Evolutionary conservation across 2,797 vertebrate species (phyloP), one percentile per base, ranked within the genome.

Genomic region (Halcyon badia): DNA sequence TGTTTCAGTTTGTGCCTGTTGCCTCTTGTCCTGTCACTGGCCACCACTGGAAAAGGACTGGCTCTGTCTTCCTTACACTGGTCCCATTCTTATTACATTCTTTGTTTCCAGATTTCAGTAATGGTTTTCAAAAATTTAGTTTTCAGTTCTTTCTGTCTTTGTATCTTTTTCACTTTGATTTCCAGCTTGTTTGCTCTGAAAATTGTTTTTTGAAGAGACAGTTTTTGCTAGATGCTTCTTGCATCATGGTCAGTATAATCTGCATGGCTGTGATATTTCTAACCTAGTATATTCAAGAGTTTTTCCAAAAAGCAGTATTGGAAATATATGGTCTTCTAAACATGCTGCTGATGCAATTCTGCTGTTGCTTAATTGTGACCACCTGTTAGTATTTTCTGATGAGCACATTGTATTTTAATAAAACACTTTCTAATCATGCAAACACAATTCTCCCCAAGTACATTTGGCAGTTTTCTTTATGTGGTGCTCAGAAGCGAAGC

Each of bases 301-400:
- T 79, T 77, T 57, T 51, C 0, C 14, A 42, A 69, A 83, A 31
- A 4, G 1, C 4, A 75, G 1, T 61, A 0, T 54, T 30, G 2
- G 15, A 10, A 22, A 62, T 9, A 1, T 52, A 14, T 35, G 6
- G 31, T 76, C 37, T 73, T 79, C 30, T 66, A 70, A 82, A 54
- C 3, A 0, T 52, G 61, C n/a, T 41, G 7, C 48, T 15, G 31
- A 20, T 31, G 5, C 10, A 60, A 46, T 79, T 82, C 61, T 69
- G 11, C 4, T 56, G 3, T 72, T 89, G 12, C 21, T 72, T 79
- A 87, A 72, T 33, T 57, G 11, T 57, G 17, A 80, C 8, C 4
- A 28, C 14, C 3, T 73, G 26, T 39, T 57, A 37, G 6, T 56
- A 9, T 8, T 41, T 25, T 64, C 49, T 54, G 4, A 5, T 64